phyloP scores from a whole-genome alignment of 2,797 vertebrate genomes.

The Botia kubotai region DNA sequence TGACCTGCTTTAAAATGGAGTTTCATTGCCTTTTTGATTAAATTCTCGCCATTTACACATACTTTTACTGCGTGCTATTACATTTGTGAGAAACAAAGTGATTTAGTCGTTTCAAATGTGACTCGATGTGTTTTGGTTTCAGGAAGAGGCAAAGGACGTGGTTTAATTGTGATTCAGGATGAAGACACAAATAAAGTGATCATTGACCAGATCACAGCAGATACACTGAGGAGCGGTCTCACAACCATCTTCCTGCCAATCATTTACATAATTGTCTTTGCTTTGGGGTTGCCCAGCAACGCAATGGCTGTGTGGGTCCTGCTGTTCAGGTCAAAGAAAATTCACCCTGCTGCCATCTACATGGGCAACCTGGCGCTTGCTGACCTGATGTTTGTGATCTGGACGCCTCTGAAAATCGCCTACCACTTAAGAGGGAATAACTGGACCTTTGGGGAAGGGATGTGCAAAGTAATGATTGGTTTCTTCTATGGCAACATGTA shows the following conservation, averaged over 20 bases:
- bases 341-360: slow-evolving; percentile 89
- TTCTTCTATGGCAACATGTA: slow-evolving; percentile 99
- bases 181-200: not conserved
- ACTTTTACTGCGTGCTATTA: too few species aligned
- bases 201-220: slow-evolving; percentile 68
- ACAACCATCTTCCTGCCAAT: slow-evolving; percentile 89
- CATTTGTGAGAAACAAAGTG: not conserved
- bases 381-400: slow-evolving; percentile 91
- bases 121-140: slow-evolving; percentile 17
- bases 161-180: slow-evolving; percentile 64
- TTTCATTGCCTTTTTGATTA: too few species aligned
- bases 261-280: slow-evolving; percentile 85
- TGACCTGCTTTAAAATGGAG: too few species aligned
- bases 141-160: slow-evolving; percentile 67
- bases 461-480: slow-evolving; percentile 89
- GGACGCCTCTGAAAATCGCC: slow-evolving; percentile 89
- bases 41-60: too few species aligned
- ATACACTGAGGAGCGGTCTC: slow-evolving; percentile 80
- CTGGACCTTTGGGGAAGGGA: slow-evolving; percentile 87
- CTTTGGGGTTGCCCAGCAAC: slow-evolving; percentile 87
- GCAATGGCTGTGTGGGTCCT: slow-evolving; percentile 93
- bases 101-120: not conserved
- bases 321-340: slow-evolving; percentile 88
- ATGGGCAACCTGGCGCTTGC: slow-evolving; percentile 94
- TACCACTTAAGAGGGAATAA: slow-evolving; percentile 93